Evolutionary conservation across 2,888 invertebrate genomes (phyloP).

Genomic region (Caenorhabditis afra): DNA sequence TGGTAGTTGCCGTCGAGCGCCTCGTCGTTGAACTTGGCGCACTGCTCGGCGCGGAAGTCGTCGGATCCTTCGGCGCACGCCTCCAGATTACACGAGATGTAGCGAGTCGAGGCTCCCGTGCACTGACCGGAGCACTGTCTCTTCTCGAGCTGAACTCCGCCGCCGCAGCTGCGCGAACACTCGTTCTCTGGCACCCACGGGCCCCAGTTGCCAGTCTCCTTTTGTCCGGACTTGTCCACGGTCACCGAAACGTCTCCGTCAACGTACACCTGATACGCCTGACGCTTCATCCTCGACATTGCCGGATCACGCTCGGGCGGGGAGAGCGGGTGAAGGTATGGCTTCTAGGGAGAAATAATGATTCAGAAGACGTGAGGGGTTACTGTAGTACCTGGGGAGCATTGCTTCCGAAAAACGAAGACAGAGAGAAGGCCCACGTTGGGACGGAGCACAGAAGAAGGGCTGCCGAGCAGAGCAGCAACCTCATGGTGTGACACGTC

Average conservation of each 20-base stretch:
- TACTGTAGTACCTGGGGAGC: slow-evolving; percentile 30
- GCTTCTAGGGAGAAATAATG: slow-evolving; percentile 22
- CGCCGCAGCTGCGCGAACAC: slow-evolving; percentile 93
- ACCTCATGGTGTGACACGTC: slow-evolving; percentile 59
- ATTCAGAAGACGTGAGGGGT: not conserved
- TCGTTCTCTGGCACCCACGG: slow-evolving; percentile 89
- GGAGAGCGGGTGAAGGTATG: slow-evolving; percentile 73
- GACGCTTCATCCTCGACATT: slow-evolving; percentile 72
- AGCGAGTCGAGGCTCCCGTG: slow-evolving; percentile 88
- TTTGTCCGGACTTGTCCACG: slow-evolving; percentile 77
- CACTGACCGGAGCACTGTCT: slow-evolving; percentile 84
- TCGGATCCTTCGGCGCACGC: slow-evolving; percentile 81
- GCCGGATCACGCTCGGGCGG: slow-evolving; percentile 74
- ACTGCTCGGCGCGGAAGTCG: slow-evolving; percentile 93
- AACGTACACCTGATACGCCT: slow-evolving; percentile 79
- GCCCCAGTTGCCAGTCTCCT: slow-evolving; percentile 82
- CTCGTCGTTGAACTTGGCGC: slow-evolving; percentile 88
- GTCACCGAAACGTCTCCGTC: slow-evolving; percentile 78
- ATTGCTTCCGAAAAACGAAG: slow-evolving; percentile 49
- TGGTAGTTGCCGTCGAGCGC: slow-evolving; percentile 90
- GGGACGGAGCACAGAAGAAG: slow-evolving; percentile 54
- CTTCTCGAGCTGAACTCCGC: slow-evolving; percentile 91
- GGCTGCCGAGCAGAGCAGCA: slow-evolving; percentile 60
- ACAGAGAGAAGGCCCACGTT: slow-evolving; percentile 63
- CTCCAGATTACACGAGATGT: slow-evolving; percentile 93